phyloP scores from a whole-genome alignment of 2,888 invertebrate genomes.

The Micoletzkya japonica region DNA sequence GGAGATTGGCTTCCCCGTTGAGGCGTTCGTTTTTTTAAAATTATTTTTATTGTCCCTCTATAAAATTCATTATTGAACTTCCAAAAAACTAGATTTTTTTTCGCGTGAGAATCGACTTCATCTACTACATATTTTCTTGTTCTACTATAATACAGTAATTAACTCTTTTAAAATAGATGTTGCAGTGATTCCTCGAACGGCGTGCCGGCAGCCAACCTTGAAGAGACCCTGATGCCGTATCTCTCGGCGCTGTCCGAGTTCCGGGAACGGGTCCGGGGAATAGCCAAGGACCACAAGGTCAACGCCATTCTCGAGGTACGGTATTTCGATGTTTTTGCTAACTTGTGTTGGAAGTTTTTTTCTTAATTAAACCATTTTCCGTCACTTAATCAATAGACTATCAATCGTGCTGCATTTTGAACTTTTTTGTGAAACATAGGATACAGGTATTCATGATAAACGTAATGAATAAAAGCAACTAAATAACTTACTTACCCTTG shows the following conservation, averaged over 20 bases:
- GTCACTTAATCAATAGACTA: too few species aligned
- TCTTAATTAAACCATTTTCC: too few species aligned
- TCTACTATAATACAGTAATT: too few species aligned
- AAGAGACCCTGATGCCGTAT: constrained; percentile 85
- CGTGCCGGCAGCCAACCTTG: constrained; percentile 63
- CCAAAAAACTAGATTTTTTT: constrained; percentile 24
- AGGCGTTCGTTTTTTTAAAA: not conserved
- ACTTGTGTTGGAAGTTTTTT: constrained; percentile 12
- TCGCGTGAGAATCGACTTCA: not conserved
- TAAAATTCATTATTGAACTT: too few species aligned
- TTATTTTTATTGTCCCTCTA: too few species aligned
- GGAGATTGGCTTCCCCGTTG: constrained; percentile 49
- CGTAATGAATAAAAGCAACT: too few species aligned
- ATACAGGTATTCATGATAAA: too few species aligned
- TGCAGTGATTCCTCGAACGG: not conserved
- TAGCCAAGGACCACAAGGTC: constrained; percentile 56
- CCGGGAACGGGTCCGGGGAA: constrained; percentile 70
- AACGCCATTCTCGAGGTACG: constrained; percentile 50
- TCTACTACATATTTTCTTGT: not conserved
- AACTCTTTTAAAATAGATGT: too few species aligned
- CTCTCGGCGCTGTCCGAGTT: constrained; percentile 83
- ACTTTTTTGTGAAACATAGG: too few species aligned
- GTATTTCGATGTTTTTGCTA: constrained; percentile 2
- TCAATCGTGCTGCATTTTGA: too few species aligned
- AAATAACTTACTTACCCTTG: too few species aligned